These are phyloP conservation scores for Volucella inanis DNA, from an alignment of 2,888 invertebrate species.

Conservation along the genomic window DNA sequence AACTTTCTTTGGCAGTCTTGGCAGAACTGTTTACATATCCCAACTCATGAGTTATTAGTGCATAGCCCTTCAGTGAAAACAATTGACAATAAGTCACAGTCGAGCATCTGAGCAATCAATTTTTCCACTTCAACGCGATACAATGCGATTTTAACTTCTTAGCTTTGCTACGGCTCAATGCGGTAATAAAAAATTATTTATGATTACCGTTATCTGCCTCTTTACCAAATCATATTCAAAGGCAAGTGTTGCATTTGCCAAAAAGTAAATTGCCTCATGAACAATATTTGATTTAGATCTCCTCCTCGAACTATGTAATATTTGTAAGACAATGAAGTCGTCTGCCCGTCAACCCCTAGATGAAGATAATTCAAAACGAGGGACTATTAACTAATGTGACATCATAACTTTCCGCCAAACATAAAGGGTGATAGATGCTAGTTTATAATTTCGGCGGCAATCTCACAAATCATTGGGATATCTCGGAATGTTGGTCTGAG, in stretches of 20 bases:
- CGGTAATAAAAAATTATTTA: slow-evolving; percentile 73
- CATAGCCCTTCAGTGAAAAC: slow-evolving; percentile 50
- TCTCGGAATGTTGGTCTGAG: slow-evolving; percentile 6
- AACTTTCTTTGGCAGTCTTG: slow-evolving; percentile 27
- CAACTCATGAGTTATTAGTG: slow-evolving; percentile 44
- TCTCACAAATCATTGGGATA: slow-evolving; percentile 56
- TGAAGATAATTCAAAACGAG: slow-evolving; percentile 35
- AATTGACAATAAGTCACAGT: slow-evolving; percentile 20
- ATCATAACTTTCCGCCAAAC: slow-evolving; percentile 47
- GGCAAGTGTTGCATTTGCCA: slow-evolving; percentile 71
- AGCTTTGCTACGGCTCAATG: slow-evolving; percentile 46
- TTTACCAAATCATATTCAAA: slow-evolving; percentile 63
- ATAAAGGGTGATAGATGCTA: slow-evolving; percentile 63
- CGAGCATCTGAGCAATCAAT: slow-evolving; percentile 55
- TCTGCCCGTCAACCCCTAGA: slow-evolving; percentile 38
- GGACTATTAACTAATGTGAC: slow-evolving; percentile 60
- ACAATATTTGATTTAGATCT: slow-evolving; percentile 62
- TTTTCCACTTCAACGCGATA: slow-evolving; percentile 72
- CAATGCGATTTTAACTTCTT: slow-evolving; percentile 60
- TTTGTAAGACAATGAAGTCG: slow-evolving; percentile 68
- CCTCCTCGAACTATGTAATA: background rate
- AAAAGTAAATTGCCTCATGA: slow-evolving; percentile 70
- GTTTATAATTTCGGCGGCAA: slow-evolving; percentile 65
- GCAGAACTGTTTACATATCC: slow-evolving; percentile 26
- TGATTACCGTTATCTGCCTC: slow-evolving; percentile 68